Percentiles rank a stretch among this genome's conserved stretches.
phyloP scores from a whole-genome alignment of 2,113 vertebrate species.

The Nothocercus julius region DNA sequence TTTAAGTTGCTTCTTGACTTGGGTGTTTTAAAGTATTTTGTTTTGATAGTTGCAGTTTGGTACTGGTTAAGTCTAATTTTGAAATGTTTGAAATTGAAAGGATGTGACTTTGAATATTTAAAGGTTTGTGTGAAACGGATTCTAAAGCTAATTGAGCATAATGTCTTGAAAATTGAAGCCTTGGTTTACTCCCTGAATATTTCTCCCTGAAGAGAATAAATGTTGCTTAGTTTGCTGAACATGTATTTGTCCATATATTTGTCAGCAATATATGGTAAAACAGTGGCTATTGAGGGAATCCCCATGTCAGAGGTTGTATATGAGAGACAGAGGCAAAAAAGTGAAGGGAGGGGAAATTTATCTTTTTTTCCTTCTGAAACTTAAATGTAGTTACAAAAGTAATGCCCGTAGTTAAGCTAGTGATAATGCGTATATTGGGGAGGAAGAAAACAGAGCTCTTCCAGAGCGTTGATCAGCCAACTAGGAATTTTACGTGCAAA shows the following conservation, averaged over 20 bases:
- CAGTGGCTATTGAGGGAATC: background rate
- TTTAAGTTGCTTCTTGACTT: background rate
- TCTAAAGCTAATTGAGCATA: background rate
- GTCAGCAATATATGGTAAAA: background rate
- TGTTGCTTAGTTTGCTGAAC: background rate
- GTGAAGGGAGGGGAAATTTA: background rate
- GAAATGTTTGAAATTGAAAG: background rate
- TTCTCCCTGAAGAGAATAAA: background rate
- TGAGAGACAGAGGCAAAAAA: background rate
- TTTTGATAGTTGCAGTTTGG: background rate
- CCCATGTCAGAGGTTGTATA: background rate
- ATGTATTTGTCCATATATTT: background rate
- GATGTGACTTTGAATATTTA: background rate
- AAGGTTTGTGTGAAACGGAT: background rate
- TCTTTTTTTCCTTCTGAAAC: background rate
- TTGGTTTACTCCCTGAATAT: background rate
- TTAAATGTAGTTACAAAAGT: background rate
- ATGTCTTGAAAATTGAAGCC: background rate
- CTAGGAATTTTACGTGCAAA: background rate
- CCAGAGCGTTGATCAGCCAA: background rate
- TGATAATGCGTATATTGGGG: background rate
- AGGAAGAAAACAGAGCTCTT: background rate
- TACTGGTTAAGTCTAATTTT: background rate
- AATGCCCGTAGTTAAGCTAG: background rate
- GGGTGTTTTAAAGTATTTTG: background rate